Evolutionary conservation across 1,140 invertebrate genomes (phyloP), one percentile per base, ranked within the genome.

Genomic region (Drosophila sucinea): DNA sequence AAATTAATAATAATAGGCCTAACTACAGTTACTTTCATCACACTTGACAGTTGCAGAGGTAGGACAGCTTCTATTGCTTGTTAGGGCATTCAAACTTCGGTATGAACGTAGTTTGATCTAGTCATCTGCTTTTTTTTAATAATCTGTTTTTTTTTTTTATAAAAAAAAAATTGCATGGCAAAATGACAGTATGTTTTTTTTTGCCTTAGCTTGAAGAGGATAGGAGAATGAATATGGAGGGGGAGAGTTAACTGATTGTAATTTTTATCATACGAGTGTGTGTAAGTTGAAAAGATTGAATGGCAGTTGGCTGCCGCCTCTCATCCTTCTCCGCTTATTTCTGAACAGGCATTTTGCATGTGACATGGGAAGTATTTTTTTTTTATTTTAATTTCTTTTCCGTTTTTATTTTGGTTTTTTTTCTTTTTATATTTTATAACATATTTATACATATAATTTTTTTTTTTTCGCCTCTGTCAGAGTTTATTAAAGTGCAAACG

Each of bases 401-500:
- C 5, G 8, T 38, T 38, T 38, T 17, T 17, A 17, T 17, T 1
- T 38, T 38, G 6, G 4, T 41, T 41, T 17, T 17, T 41, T 41
- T 41, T 7, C 27, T 27, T 27, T 27, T 51, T 27, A 27, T 51
- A 27, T 27, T n/a, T n/a, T 51, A 1, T 44, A 44, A 6, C 2
- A 27, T 51, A 51, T 51, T 27, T 51, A 27, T 51, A 27, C 25
- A 27, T 7, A 35, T 58, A 35, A 66, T 62, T 40, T 35, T 61
- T 10, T 33, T 40, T 55, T 32, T 32, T 32, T 17, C 32, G 0
- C 44, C 25, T 2, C 51, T 17, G 7, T 33, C 7, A 7, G 55
- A 68, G 33, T 60, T 55, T 72, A 60, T 72, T 60, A 72, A 72
- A 67, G 69, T 76, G 73, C 73, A 76, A 58, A 60, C 69, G 73